Conservation (phyloP, 30 jellyfish, hydroid and myxozoan genomes). For the Aurelia aurita region DNA sequence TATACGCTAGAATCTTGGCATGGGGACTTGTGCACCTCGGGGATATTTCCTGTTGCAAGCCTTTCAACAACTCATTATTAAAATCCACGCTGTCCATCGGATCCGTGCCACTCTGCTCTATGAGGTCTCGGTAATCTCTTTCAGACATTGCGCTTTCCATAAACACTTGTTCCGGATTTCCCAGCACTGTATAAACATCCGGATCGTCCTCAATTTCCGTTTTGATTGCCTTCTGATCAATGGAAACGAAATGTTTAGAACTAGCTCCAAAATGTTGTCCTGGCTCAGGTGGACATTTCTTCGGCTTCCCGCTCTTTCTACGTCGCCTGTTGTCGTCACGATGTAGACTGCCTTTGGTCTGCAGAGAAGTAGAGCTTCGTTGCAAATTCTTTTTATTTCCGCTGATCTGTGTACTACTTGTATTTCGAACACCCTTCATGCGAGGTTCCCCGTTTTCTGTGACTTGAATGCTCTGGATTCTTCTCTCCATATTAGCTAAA, state of each 20-base stretch:
- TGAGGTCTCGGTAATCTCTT: not conserved
- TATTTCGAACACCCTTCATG: not conserved
- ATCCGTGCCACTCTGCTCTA: not conserved
- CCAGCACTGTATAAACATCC: not conserved
- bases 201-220: not conserved
- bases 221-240: not conserved
- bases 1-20: not conserved
- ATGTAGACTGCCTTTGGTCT: not conserved
- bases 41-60: not conserved
- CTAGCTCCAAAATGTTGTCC: not conserved
- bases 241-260: not conserved
- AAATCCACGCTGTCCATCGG: not conserved
- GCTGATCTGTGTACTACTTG: too few relatives aligned
- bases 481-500: not conserved
- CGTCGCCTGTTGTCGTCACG: not conserved
- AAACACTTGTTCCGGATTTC: too few relatives aligned
- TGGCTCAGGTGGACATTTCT: not conserved
- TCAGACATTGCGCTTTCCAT: not conserved
- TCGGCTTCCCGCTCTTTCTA: constrained; percentile 16
- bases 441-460: too few relatives aligned
- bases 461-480: not conserved
- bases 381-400: not conserved
- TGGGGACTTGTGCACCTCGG: not conserved
- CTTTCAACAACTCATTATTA: not conserved
- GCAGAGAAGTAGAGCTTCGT: not conserved